Percentiles rank a stretch among this genome's conserved stretches.
These are phyloP conservation scores for Sylvia borin DNA, from an alignment of 2,797 vertebrate genomes.

Conservation along the genomic window DNA sequence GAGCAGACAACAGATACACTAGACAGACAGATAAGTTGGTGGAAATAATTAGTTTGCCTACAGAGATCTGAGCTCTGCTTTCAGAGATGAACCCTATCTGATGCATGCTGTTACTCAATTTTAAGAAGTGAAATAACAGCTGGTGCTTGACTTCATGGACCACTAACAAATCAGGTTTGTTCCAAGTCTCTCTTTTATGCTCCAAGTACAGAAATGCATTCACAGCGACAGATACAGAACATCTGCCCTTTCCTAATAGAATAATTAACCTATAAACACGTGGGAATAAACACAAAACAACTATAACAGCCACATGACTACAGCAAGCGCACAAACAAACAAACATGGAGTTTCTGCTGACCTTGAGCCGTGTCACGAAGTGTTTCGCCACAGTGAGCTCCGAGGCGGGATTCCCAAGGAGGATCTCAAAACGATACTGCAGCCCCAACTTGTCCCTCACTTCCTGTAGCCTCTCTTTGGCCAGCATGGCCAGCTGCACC, in stretches of 20 bases:
- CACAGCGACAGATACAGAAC: background rate
- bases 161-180: background rate
- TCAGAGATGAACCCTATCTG: background rate
- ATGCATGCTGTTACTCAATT: background rate
- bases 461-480: conserved; percentile 93
- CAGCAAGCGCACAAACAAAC: background rate
- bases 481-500: conserved; percentile 94
- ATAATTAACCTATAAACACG: fast-evolving
- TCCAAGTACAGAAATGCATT: background rate
- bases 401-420: conserved; percentile 89
- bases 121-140: background rate
- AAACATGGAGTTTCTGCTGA: conserved; percentile 63
- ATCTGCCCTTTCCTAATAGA: background rate
- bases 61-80: background rate
- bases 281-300: background rate
- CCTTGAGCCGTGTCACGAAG: conserved; percentile 89
- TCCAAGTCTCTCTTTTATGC: background rate
- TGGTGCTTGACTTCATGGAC: background rate
- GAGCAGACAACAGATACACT: conserved; percentile 21
- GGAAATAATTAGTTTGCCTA: conserved; percentile 31
- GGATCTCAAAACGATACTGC: conserved; percentile 92
- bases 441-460: conserved; percentile 93
- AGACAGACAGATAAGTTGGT: conserved; percentile 32
- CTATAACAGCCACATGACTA: background rate
- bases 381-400: conserved; percentile 87